Evolutionary conservation across 2,888 invertebrate genomes (phyloP).

Genomic region (Neoitamus cyanurus): DNA sequence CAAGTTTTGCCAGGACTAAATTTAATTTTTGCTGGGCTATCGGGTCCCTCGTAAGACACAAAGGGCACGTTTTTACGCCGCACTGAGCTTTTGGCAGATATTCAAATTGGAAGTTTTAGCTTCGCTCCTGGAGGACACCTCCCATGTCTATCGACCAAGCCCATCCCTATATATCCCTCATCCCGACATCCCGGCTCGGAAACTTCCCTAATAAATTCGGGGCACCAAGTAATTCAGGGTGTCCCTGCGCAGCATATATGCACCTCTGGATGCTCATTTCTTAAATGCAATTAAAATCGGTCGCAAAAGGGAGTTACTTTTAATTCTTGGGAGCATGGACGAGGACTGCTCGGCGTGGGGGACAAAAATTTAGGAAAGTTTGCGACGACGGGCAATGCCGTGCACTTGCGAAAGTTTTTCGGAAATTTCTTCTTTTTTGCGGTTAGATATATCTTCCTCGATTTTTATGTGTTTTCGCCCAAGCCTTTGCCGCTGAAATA

Average conservation of each 20-base stretch:
- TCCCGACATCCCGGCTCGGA: background rate
- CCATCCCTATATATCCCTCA: background rate
- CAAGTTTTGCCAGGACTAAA: background rate
- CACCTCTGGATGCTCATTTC: background rate
- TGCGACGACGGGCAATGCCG: background rate
- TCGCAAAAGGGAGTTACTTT: constrained; percentile 2
- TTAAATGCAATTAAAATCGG: constrained; percentile 20
- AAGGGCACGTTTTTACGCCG: constrained; percentile 11
- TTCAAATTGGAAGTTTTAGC: constrained; percentile 12
- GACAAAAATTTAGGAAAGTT: background rate
- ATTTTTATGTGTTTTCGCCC: background rate
- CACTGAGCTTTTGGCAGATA: constrained; percentile 23
- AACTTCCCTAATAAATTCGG: background rate
- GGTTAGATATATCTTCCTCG: background rate
- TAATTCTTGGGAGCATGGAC: background rate
- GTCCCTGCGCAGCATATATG: background rate
- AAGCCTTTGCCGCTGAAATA: constrained; percentile 1
- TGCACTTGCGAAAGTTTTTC: constrained; percentile 11
- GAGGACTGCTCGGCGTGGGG: background rate
- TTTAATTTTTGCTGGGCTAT: constrained; percentile 6
- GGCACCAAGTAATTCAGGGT: background rate
- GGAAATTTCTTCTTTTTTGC: background rate
- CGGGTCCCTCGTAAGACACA: background rate
- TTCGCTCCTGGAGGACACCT: background rate
- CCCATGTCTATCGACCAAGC: background rate